Evolutionary conservation across 1,140 invertebrate species (phyloP).

Genomic region (Drosophila orosa): DNA sequence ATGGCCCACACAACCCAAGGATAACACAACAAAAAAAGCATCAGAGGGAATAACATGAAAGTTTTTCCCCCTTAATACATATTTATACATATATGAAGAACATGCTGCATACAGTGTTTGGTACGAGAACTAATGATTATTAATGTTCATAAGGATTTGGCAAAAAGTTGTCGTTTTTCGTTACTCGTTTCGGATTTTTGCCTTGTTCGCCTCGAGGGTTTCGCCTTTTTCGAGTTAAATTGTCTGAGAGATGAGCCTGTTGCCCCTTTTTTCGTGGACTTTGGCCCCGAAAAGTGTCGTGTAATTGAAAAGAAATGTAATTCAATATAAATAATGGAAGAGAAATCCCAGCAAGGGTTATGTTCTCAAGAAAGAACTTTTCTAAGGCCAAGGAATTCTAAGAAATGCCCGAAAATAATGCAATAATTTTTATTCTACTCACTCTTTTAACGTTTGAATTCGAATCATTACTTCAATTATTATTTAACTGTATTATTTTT

Average conservation of each 20-base stretch:
- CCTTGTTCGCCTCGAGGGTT: conserved; percentile 21
- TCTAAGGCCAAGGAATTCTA: not conserved
- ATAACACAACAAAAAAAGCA: conserved; percentile 18
- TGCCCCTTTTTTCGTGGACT: conserved; percentile 19
- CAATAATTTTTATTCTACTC: not conserved
- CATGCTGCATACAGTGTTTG: conserved; percentile 33
- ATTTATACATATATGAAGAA: conserved; percentile 22
- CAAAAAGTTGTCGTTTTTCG: conserved; percentile 48
- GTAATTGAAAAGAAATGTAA: conserved; percentile 65
- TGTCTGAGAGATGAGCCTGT: conserved; percentile 58
- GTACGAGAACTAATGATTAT: conserved; percentile 72
- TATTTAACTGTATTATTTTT: not conserved
- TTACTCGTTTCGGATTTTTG: conserved; percentile 39
- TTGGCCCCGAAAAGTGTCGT: conserved; percentile 36
- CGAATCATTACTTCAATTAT: not conserved
- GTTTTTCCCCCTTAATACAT: conserved; percentile 25
- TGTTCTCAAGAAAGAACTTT: not conserved
- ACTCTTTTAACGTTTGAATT: not conserved
- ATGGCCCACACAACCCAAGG: conserved; percentile 42
- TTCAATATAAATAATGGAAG: conserved; percentile 15
- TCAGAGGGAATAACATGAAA: conserved; percentile 16
- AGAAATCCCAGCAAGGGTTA: conserved; percentile 4
- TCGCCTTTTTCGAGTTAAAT: conserved; percentile 54
- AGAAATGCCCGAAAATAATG: not conserved
- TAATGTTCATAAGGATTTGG: conserved; percentile 75